Evolutionary conservation across 2,888 invertebrate species (phyloP).

Genomic region (Camptogramma bilineatum): DNA sequence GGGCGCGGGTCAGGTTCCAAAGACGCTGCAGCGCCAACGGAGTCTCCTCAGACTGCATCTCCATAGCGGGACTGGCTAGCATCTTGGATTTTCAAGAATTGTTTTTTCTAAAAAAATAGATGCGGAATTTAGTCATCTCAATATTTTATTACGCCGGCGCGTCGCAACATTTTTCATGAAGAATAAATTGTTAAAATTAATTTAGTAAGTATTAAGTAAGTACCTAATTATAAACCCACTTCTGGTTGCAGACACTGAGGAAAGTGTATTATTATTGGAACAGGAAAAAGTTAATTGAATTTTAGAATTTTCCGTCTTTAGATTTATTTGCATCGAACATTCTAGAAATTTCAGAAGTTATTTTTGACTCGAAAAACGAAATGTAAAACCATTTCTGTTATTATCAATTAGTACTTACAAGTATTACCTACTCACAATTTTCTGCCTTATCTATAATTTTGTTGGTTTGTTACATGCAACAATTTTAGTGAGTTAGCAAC

Average conservation of each 20-base stretch:
- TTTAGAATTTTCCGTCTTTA: not conserved
- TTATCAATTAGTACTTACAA: no score
- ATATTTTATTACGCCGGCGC: no score
- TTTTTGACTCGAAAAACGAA: no score
- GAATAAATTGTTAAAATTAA: no score
- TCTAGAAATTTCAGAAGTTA: not conserved
- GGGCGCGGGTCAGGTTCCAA: constrained; percentile 81
- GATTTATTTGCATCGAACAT: not conserved
- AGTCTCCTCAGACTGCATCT: constrained; percentile 84
- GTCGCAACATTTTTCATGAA: no score
- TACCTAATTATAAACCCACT: no score
- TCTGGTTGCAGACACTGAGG: not conserved
- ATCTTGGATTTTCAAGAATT: constrained; percentile 56
- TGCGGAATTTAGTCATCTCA: not conserved
- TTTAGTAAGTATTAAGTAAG: no score
- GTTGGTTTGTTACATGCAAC: not conserved
- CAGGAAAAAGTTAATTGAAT: not conserved
- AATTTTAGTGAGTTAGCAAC: not conserved
- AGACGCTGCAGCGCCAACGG: constrained; percentile 79
- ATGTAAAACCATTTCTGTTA: no score
- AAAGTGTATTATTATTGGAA: not conserved
- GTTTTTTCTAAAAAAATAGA: constrained; percentile 39
- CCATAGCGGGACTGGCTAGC: constrained; percentile 82
- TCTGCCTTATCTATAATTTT: not conserved
- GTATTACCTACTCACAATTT: not conserved